Percentiles rank a stretch among this genome's conserved stretches.
Evolutionary conservation across 2,113 vertebrate species (phyloP).

Genomic region (Mus pahari): DNA sequence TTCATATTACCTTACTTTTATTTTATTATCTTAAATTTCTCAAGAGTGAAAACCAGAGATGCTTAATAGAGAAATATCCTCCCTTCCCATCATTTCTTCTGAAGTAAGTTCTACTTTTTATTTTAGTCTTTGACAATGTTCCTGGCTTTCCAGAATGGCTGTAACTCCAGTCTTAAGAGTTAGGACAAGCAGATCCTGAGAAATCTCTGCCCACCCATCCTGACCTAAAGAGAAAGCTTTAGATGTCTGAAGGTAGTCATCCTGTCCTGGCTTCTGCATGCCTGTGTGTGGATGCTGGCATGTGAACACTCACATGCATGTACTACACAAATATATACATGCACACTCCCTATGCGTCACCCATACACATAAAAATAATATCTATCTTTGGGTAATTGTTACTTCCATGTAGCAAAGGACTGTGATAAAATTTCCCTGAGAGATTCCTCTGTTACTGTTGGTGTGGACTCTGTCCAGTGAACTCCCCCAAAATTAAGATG

Average conservation of each 20-base stretch:
- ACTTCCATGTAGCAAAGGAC: not conserved
- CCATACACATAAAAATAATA: not conserved
- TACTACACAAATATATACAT: not conserved
- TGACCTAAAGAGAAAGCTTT: not conserved
- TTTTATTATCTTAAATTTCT: constrained; percentile 20
- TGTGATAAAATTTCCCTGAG: not conserved
- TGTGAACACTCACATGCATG: no score
- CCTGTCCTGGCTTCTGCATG: no score
- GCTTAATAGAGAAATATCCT: not conserved
- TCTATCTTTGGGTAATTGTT: not conserved
- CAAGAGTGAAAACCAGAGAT: not conserved
- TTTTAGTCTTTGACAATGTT: not conserved
- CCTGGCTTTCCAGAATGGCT: not conserved
- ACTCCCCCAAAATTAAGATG: not conserved
- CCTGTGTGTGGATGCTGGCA: not conserved
- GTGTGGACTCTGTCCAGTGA: not conserved
- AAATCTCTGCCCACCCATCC: not conserved
- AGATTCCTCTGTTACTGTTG: not conserved
- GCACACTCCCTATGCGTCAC: no score
- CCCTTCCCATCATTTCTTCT: constrained; percentile 3
- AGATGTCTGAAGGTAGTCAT: not conserved
- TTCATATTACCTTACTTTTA: not conserved
- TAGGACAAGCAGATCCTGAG: not conserved
- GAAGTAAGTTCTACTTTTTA: not conserved
- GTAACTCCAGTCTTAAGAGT: not conserved